Evolutionary conservation across 1,140 invertebrate genomes (phyloP).

Genomic region (Listronotus oregonensis): DNA sequence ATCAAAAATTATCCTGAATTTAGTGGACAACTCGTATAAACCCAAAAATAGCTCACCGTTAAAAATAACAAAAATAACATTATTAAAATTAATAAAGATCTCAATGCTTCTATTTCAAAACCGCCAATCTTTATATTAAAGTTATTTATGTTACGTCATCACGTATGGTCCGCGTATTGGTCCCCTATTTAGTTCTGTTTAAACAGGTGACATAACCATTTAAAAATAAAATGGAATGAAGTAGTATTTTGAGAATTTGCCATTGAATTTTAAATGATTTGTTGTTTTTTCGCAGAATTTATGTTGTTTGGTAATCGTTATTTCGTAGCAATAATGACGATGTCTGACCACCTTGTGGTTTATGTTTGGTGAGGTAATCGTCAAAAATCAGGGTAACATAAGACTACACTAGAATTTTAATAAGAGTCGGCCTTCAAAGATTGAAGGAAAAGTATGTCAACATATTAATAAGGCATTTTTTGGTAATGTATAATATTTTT

Average conservation of each 20-base stretch:
- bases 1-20: too few species aligned
- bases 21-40: too few species aligned
- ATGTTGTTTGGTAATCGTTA: background rate
- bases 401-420: background rate
- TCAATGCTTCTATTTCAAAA: conserved; percentile 1
- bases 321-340: background rate
- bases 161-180: background rate
- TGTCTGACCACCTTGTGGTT: conserved; percentile 12
- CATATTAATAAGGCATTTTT: too few species aligned
- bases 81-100: background rate
- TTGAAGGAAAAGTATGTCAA: too few species aligned
- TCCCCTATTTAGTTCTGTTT: conserved; percentile 9
- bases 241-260: conserved; percentile 14
- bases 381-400: conserved; percentile 3
- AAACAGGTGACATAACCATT: conserved; percentile 34
- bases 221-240: conserved; percentile 29
- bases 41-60: too few species aligned
- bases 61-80: background rate
- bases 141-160: conserved; percentile 13
- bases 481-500: too few species aligned
- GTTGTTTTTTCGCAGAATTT: conserved; percentile 17
- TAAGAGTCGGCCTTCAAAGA: too few species aligned
- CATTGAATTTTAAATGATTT: conserved; percentile 31
- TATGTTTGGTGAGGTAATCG: conserved; percentile 15
- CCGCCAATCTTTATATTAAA: conserved; percentile 18